A percentile compares a stretch with the other conserved stretches of the same genome.
Conservation (phyloP, 1,140 invertebrate genomes). For the Penaeus indicus region DNA sequence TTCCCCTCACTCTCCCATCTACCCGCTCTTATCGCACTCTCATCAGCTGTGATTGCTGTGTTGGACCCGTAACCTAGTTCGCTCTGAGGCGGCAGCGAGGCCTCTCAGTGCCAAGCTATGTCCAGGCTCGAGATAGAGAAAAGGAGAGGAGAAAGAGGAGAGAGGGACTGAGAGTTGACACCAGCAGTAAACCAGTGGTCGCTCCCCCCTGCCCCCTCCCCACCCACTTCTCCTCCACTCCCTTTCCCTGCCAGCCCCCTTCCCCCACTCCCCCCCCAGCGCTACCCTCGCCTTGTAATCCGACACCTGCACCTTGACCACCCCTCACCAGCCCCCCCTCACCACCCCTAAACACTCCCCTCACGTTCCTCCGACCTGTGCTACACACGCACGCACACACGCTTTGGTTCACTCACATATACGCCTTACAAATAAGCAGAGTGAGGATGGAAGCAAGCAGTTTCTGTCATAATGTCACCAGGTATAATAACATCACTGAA, state of each 20-base stretch:
- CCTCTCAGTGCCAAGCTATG: too few relatives aligned
- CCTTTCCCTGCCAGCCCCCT: too few relatives aligned
- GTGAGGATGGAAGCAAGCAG: too few relatives aligned
- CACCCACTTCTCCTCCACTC: too few relatives aligned
- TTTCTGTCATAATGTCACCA: too few relatives aligned
- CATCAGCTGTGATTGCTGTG: not conserved
- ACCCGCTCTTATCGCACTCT: not conserved
- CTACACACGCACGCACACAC: conserved; percentile 3
- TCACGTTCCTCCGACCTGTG: too few relatives aligned
- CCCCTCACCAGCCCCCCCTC: not conserved
- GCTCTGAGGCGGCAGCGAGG: too few relatives aligned
- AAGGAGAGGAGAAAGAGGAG: conserved; percentile 7
- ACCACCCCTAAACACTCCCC: not conserved
- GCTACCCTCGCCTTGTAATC: too few relatives aligned
- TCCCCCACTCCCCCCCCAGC: too few relatives aligned
- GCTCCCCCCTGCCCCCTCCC: too few relatives aligned
- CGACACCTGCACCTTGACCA: not conserved
- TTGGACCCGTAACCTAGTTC: not conserved
- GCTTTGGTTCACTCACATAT: not conserved
- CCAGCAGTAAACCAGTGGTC: too few relatives aligned
- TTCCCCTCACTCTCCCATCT: not conserved
- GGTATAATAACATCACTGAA: too few relatives aligned
- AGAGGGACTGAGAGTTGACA: not conserved
- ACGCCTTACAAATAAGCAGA: not conserved
- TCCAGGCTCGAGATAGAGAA: not conserved